Evolutionary conservation across 2,797 vertebrate species (phyloP).

Genomic region (Helarctos malayanus): DNA sequence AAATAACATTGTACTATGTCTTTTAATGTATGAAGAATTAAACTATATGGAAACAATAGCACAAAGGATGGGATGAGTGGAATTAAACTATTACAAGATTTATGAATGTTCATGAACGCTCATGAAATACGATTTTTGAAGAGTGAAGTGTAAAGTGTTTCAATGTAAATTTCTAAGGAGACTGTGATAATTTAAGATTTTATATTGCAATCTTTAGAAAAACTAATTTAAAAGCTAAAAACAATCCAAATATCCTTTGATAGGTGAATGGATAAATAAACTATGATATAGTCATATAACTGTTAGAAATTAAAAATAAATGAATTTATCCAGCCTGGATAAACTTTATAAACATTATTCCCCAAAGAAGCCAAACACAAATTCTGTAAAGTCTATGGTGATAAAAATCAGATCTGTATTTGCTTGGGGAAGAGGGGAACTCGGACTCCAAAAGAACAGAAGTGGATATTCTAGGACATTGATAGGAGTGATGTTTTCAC

Average conservation of each 20-base stretch:
- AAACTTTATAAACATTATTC: neutral
- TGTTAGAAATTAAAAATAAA: neutral
- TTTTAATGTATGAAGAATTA: neutral
- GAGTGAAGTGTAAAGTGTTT: neutral
- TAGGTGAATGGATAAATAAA: neutral
- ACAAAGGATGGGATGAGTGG: neutral
- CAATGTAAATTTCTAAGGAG: neutral
- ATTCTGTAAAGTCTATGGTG: neutral
- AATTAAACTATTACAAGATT: neutral
- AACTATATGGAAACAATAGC: neutral
- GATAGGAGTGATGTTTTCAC: neutral
- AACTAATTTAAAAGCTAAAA: conserved; percentile 16
- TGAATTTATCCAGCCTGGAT: neutral
- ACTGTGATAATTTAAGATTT: conserved; percentile 6
- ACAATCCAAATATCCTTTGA: neutral
- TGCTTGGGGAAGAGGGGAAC: neutral
- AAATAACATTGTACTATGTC: neutral
- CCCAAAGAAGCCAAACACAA: neutral
- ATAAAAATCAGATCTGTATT: neutral
- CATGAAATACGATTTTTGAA: neutral
- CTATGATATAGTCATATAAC: neutral
- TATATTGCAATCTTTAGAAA: neutral
- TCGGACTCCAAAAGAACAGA: neutral
- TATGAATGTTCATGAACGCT: neutral
- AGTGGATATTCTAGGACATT: neutral